A percentile compares a stretch with the other conserved stretches of the same genome.
Evolutionary conservation across 1,140 invertebrate species (phyloP).

Genomic region (Melipona quadrifasciata): DNA sequence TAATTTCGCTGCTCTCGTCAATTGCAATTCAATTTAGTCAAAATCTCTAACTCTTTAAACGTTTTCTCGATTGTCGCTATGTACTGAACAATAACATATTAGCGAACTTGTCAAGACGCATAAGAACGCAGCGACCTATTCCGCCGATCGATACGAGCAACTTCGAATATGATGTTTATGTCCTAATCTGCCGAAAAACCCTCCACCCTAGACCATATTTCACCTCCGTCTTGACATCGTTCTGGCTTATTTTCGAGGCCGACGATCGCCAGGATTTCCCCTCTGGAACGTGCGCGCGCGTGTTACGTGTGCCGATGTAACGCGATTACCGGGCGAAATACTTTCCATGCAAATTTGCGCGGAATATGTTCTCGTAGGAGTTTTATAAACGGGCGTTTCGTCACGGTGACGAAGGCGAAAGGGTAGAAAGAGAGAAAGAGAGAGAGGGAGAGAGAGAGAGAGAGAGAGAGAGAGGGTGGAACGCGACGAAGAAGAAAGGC

Average conservation of each 20-base stretch:
- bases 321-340: constrained; percentile 12
- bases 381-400: constrained; percentile 17
- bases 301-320: background rate
- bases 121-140: background rate
- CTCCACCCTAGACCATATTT: background rate
- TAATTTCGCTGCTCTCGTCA: no score
- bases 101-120: background rate
- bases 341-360: constrained; percentile 23
- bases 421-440: background rate
- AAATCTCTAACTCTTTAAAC: no score
- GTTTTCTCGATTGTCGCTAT: no score
- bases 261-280: constrained; percentile 12
- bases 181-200: background rate
- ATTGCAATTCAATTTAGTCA: no score
- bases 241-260: background rate
- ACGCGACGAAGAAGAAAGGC: background rate
- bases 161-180: background rate
- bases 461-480: background rate
- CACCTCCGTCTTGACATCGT: background rate
- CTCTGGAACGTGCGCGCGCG: background rate
- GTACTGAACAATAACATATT: background rate
- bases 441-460: background rate
- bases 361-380: constrained; percentile 17
- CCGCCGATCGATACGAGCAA: background rate
- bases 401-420: background rate